phyloP scores from a whole-genome alignment of 2,797 vertebrate species.

The Falco novaeseelandiae region DNA sequence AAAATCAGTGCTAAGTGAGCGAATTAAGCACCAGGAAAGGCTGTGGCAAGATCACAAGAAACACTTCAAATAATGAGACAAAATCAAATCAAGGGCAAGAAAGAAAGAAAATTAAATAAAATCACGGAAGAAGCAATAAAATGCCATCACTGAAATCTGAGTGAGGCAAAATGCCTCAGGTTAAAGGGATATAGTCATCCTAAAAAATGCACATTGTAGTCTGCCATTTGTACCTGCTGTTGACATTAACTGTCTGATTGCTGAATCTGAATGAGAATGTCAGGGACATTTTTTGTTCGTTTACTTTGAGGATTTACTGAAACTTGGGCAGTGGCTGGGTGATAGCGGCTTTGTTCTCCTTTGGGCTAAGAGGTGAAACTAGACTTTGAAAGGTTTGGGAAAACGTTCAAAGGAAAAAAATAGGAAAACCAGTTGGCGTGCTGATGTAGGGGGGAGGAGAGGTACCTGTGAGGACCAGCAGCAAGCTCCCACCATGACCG shows the following conservation, averaged over 20 bases:
- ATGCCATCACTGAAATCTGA: slow-evolving; percentile 9
- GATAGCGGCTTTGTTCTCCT: not conserved
- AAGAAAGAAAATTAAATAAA: slow-evolving; percentile 39
- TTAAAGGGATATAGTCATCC: not conserved
- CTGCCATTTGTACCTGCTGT: not conserved
- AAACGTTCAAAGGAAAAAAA: not conserved
- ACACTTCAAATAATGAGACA: slow-evolving; percentile 39
- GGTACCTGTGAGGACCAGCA: not conserved
- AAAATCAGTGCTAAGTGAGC: slow-evolving; percentile 53
- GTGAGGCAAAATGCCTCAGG: not conserved
- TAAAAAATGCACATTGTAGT: not conserved
- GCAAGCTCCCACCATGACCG: not conserved
- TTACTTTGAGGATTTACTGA: not conserved
- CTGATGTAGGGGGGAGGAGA: not conserved
- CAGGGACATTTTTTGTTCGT: not conserved
- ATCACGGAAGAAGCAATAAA: slow-evolving; percentile 35
- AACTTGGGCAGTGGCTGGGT: not conserved
- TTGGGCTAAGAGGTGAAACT: not conserved
- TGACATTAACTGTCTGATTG: not conserved
- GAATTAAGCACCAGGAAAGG: slow-evolving; percentile 48
- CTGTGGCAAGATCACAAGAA: slow-evolving; percentile 35
- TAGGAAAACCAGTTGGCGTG: rapidly evolving
- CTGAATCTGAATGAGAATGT: not conserved
- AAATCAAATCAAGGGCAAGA: slow-evolving; percentile 55
- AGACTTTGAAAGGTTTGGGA: not conserved